Conservation (phyloP, 2,888 invertebrate species). For the Shargacucullia verbasci region DNA sequence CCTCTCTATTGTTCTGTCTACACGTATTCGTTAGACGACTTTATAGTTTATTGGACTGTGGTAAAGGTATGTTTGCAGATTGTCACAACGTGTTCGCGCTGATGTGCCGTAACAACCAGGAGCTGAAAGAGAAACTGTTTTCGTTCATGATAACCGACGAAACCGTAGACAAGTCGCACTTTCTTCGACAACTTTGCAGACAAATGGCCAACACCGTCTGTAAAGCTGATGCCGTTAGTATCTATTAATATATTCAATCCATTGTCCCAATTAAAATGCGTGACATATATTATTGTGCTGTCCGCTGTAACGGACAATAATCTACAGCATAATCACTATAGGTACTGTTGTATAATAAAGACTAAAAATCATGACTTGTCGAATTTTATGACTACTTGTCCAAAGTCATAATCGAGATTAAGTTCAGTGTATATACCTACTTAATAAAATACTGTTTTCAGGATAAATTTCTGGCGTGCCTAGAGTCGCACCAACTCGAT, state of each 20-base stretch:
- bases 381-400: too few species aligned
- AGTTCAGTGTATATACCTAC: neutral
- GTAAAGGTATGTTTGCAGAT: conserved; percentile 84
- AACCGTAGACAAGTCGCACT: conserved; percentile 94
- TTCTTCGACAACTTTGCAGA: conserved; percentile 95
- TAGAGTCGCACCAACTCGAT: conserved; percentile 95
- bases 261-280: neutral
- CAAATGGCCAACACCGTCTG: conserved; percentile 98
- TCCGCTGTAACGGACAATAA: too few species aligned
- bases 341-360: too few species aligned
- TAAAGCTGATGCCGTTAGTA: conserved; percentile 96
- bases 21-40: too few species aligned
- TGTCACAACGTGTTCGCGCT: conserved; percentile 97
- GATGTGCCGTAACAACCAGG: conserved; percentile 95
- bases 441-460: conserved; percentile 71
- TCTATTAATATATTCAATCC: neutral
- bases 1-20: too few species aligned
- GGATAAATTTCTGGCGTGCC: conserved; percentile 94
- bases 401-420: too few species aligned
- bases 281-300: too few species aligned
- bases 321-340: too few species aligned
- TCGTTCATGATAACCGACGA: conserved; percentile 96
- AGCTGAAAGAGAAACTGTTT: conserved; percentile 95
- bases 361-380: too few species aligned
- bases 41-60: too few species aligned